Evolutionary conservation across 2,888 invertebrate species (phyloP).

Genomic region (Cancer borealis): DNA sequence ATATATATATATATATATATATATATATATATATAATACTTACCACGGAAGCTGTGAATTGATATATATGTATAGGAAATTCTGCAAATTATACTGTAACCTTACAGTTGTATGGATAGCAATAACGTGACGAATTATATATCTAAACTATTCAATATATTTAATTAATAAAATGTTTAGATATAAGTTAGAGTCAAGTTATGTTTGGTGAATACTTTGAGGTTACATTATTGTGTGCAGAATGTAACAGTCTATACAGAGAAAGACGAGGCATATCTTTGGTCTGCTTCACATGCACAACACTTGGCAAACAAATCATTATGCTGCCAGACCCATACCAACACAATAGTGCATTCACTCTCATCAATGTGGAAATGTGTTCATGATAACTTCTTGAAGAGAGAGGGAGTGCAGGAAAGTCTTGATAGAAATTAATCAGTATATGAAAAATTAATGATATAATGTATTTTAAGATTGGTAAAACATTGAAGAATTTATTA

Average conservation of each 20-base stretch:
- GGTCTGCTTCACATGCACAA: constrained; percentile 23
- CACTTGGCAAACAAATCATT: constrained; percentile 54
- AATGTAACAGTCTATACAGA: background rate
- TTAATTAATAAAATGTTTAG: background rate
- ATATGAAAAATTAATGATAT: too few relatives aligned
- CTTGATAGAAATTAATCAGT: too few relatives aligned
- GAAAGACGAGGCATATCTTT: background rate
- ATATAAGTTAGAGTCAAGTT: background rate
- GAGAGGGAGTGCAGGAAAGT: too few relatives aligned
- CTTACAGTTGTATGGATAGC: background rate
- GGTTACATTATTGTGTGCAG: constrained; percentile 59
- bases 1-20: constrained; percentile 29
- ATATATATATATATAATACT: constrained; percentile 25
- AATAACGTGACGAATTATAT: background rate
- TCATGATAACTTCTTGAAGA: background rate
- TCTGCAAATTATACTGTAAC: constrained; percentile 59
- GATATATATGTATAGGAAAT: constrained; percentile 48
- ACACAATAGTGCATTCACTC: constrained; percentile 46
- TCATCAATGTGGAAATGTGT: background rate
- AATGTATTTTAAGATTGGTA: too few relatives aligned
- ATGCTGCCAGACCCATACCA: constrained; percentile 59
- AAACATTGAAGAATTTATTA: too few relatives aligned
- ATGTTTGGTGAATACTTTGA: background rate
- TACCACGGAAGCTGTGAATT: constrained; percentile 45
- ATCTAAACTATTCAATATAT: background rate